Evolutionary conservation across 2,888 invertebrate genomes (phyloP).

Genomic region (Micropterix aruncella): DNA sequence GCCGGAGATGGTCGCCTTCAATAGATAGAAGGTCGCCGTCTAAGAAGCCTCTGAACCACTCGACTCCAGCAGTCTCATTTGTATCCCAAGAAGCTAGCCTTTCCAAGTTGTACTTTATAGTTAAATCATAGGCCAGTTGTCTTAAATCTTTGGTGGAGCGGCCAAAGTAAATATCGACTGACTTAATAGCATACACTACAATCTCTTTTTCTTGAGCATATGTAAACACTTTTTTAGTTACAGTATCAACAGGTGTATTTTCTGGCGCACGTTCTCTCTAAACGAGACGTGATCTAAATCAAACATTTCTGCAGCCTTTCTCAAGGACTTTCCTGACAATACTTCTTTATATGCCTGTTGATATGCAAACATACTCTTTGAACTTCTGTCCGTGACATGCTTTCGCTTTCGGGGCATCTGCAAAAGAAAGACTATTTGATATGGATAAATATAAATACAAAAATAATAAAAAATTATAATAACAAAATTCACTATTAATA

Average conservation of each 20-base stretch:
- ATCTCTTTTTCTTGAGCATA: slow-evolving; percentile 6
- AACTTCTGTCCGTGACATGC: slow-evolving; percentile 1
- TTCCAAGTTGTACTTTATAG: background rate
- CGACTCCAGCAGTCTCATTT: slow-evolving; percentile 5
- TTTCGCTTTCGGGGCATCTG: slow-evolving; percentile 1
- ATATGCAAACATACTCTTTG: background rate
- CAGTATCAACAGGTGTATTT: background rate
- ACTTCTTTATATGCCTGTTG: slow-evolving; percentile 1
- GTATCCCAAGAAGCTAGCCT: slow-evolving; percentile 3
- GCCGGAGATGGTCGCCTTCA: no score
- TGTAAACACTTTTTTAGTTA: slow-evolving; percentile 4
- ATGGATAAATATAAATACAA: no score
- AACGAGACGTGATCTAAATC: background rate
- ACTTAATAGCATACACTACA: slow-evolving; percentile 6
- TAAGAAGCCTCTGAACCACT: slow-evolving; percentile 7
- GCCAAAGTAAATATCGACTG: slow-evolving; percentile 8
- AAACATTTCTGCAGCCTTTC: slow-evolving; percentile 1
- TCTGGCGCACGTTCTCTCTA: slow-evolving; percentile 1
- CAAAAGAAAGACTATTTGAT: no score
- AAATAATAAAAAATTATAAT: no score
- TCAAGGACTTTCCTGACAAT: background rate
- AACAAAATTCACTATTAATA: no score
- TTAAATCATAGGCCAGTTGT: slow-evolving; percentile 8
- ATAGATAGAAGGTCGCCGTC: background rate
- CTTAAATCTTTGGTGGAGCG: slow-evolving; percentile 8